Conservation (phyloP, 2,888 invertebrate species). For the Ypsolopha scabrella region DNA sequence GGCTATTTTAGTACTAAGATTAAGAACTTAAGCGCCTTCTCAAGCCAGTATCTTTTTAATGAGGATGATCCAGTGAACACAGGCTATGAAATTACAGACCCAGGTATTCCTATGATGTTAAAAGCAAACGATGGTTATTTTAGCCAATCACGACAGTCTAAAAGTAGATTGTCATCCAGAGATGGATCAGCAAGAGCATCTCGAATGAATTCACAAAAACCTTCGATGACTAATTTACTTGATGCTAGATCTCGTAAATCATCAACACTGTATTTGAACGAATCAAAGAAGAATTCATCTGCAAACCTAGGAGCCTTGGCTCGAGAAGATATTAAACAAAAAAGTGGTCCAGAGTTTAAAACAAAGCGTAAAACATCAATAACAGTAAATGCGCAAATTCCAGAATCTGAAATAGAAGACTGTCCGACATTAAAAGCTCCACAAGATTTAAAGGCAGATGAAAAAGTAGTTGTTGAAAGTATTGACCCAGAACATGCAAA, state of each 20-base stretch:
- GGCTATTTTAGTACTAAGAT: slow-evolving; percentile 53
- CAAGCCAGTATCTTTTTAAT: slow-evolving; percentile 75
- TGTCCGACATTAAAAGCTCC: slow-evolving; percentile 62
- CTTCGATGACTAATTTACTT: slow-evolving; percentile 56
- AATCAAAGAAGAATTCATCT: slow-evolving; percentile 61
- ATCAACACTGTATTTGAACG: slow-evolving; percentile 54
- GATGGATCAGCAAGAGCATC: slow-evolving; percentile 57
- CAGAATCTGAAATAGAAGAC: slow-evolving; percentile 64
- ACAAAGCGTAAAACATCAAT: slow-evolving; percentile 53
- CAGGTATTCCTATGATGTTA: slow-evolving; percentile 76
- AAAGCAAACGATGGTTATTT: slow-evolving; percentile 74
- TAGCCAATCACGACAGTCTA: slow-evolving; percentile 60
- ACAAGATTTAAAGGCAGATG: slow-evolving; percentile 64
- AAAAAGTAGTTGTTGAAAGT: slow-evolving; percentile 51
- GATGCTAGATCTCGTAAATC: slow-evolving; percentile 58
- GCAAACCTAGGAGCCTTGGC: slow-evolving; percentile 43
- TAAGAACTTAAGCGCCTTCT: slow-evolving; percentile 60
- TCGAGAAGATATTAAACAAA: slow-evolving; percentile 28
- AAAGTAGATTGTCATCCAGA: slow-evolving; percentile 46
- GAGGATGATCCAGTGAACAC: slow-evolving; percentile 73
- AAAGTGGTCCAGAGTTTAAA: slow-evolving; percentile 19
- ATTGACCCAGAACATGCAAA: slow-evolving; percentile 51
- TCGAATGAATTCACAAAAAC: slow-evolving; percentile 53
- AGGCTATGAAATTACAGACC: slow-evolving; percentile 75
- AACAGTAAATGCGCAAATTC: slow-evolving; percentile 45